Base-by-base conservation (phyloP, 2,113 vertebrate species). In the Emydocephalus ijimae region DNA sequence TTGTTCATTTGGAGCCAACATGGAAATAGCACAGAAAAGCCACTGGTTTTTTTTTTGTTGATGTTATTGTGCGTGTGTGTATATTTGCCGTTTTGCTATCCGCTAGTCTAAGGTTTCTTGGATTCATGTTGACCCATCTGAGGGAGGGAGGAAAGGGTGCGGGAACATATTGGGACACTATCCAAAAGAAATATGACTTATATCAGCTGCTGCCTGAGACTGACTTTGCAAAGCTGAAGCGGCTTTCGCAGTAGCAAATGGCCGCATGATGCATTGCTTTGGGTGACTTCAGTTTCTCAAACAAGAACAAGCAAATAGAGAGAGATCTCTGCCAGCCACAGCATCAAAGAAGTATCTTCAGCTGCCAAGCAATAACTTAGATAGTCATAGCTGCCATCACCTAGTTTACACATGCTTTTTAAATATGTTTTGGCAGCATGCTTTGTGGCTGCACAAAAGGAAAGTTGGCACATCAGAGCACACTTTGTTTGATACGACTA, bases 401-500 rank as follows among this genome's bases (percentile, higher is more conserved):
- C 97, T 98, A 98, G 98, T 97, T 98, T 97, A 97, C 96, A 97
- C 97, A 96, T 98, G 97, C 98, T 98, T 98, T 98, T 98, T 23
- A 64, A 98, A 98, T 98, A 98, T 98, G 98, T 98, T 97, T 98
- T 98, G 98, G 98, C 98, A 98, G 97, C 92, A 89, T 95, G 94
- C 57, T 34, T 97, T 97, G 97, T 98, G 98, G 97, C 97, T 97
- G 97, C 97, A 98, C 98, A 98, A 98, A 98, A 97, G 97, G 97
- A 98, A 98, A 97, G 98, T 97, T 98, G 98, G 98, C 98, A 97
- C 97, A 97, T 97, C 92, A 87, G 94, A 96, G 97, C 97, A 96
- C 97, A 98, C 97, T 98, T 98, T 98, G 97, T 98, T 97, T 98
- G 98, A 98, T 98, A 98, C 98, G 97, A 98, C 98, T 98, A 97